These are phyloP conservation scores for Nomada ruficornis DNA, from an alignment of 2,888 invertebrate species.

Conservation along the genomic window DNA sequence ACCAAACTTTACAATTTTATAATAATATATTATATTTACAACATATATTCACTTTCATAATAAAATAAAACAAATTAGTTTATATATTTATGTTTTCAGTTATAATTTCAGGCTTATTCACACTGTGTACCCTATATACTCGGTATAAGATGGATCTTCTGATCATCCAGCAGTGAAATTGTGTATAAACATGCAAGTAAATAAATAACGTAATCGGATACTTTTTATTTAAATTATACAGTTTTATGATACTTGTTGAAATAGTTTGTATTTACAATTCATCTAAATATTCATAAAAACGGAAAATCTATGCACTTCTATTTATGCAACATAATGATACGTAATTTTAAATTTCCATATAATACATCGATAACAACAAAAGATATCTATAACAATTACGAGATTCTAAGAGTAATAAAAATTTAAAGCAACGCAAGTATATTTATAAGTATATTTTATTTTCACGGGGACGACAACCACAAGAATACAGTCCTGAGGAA, in stretches of 20 bases:
- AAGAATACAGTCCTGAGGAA: slow-evolving; percentile 53
- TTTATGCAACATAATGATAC: neutral
- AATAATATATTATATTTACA: too few relatives aligned
- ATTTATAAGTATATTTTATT: slow-evolving; percentile 54
- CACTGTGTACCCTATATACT: too few relatives aligned
- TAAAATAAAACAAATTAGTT: too few relatives aligned
- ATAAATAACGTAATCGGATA: neutral
- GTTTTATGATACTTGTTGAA: neutral
- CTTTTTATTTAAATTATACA: slow-evolving; percentile 9
- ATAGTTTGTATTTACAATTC: neutral
- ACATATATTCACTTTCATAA: too few relatives aligned
- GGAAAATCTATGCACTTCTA: neutral
- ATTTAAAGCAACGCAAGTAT: slow-evolving; percentile 29
- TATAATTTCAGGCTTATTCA: too few relatives aligned
- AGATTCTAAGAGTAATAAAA: slow-evolving; percentile 5
- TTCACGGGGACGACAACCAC: slow-evolving; percentile 35
- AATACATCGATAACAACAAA: neutral
- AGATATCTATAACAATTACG: neutral
- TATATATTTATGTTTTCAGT: too few relatives aligned
- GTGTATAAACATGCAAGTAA: neutral
- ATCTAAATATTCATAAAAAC: neutral
- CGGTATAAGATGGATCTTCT: too few relatives aligned
- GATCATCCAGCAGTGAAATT: too few relatives aligned
- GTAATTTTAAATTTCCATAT: neutral
- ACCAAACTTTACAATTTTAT: too few relatives aligned